phyloP scores from a whole-genome alignment of 1,140 invertebrate genomes.

The Diorhabda carinulata region DNA sequence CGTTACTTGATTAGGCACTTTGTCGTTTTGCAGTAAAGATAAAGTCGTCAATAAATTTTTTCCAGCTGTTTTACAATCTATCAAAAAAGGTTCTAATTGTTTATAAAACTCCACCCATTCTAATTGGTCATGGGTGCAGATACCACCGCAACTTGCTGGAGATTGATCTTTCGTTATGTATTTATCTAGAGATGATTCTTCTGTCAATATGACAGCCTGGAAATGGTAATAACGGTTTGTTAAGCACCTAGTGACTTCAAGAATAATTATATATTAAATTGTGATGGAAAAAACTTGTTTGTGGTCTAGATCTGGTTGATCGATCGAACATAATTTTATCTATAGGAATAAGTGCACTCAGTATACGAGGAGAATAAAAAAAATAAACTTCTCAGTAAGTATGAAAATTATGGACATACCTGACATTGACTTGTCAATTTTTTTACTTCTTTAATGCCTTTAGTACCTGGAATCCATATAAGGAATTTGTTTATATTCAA shows the following conservation, averaged over 20 bases:
- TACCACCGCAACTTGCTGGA: conserved; percentile 51
- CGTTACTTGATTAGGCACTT: conserved; percentile 48
- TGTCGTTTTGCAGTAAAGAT: conserved; percentile 52
- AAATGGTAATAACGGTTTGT: conserved; percentile 16
- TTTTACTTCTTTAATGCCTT: conserved; percentile 29
- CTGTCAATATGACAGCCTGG: conserved; percentile 39
- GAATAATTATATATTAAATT: background rate
- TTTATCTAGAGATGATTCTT: conserved; percentile 42
- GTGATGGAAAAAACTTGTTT: background rate
- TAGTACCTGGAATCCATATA: conserved; percentile 41
- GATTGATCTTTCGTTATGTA: conserved; percentile 49
- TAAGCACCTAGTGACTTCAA: background rate
- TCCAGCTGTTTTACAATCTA: conserved; percentile 50
- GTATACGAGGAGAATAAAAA: no score
- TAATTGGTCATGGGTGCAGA: conserved; percentile 54
- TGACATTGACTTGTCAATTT: conserved; percentile 39
- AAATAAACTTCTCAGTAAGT: no score
- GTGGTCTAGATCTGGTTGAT: no score
- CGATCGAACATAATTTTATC: no score
- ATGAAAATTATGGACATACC: conserved; percentile 26
- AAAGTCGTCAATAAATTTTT: conserved; percentile 51
- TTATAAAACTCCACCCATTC: conserved; percentile 64
- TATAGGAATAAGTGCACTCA: no score
- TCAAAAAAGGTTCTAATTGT: conserved; percentile 54
- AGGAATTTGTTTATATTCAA: conserved; percentile 39